phyloP scores from a whole-genome alignment of 1,140 invertebrate genomes.

The Delia radicum region DNA sequence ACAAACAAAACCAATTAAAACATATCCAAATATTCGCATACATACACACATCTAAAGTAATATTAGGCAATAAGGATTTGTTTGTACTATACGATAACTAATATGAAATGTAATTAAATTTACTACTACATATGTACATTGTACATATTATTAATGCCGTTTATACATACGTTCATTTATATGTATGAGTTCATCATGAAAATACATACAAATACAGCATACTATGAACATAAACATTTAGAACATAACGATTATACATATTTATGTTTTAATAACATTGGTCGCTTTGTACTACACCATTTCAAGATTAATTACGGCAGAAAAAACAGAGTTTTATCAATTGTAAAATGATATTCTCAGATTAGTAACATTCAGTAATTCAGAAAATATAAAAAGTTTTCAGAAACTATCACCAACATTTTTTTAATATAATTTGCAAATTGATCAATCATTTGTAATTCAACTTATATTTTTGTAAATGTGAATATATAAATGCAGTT shows the following conservation, averaged over 20 bases:
- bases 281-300: not conserved
- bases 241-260: not conserved
- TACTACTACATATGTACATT: not conserved
- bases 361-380: no score
- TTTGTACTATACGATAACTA: not conserved
- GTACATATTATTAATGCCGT: no score
- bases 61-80: not conserved
- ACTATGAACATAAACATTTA: not conserved
- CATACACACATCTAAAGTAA: not conserved
- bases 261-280: constrained; percentile 2
- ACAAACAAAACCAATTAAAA: not conserved
- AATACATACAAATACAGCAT: not conserved
- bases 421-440: no score
- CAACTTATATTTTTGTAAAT: no score
- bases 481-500: no score
- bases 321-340: no score
- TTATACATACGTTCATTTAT: not conserved
- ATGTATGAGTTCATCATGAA: not conserved
- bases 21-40: no score
- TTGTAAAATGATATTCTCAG: no score
- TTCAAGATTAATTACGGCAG: no score
- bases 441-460: no score
- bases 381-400: no score
- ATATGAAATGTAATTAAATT: not conserved
- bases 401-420: no score